phyloP scores from a whole-genome alignment of 1,140 invertebrate species.

The Panagrolaimus sp. region DNA sequence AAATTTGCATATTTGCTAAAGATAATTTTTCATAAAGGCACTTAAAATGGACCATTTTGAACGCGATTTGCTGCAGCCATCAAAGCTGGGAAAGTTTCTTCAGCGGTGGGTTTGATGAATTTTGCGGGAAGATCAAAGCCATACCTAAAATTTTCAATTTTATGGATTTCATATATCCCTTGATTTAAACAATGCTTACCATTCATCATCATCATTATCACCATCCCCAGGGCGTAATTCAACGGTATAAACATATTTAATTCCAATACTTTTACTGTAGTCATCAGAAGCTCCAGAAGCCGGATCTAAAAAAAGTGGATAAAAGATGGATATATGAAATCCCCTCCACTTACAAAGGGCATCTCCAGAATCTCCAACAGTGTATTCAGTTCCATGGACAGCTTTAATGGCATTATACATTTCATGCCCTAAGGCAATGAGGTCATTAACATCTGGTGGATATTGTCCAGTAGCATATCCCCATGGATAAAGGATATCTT shows the following conservation, averaged over 20 bases:
- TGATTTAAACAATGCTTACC: background rate
- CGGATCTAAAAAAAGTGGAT: constrained; percentile 37
- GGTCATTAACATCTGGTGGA: constrained; percentile 57
- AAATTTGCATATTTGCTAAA: too few relatives aligned
- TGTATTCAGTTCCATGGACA: constrained; percentile 38
- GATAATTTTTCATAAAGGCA: background rate
- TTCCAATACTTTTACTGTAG: constrained; percentile 58
- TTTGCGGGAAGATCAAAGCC: constrained; percentile 17
- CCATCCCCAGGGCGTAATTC: constrained; percentile 45
- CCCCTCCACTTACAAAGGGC: constrained; percentile 36
- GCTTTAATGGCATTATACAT: constrained; percentile 39
- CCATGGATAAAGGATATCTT: constrained; percentile 62
- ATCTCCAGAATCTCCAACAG: constrained; percentile 38
- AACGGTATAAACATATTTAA: constrained; percentile 62
- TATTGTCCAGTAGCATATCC: constrained; percentile 57
- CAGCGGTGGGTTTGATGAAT: constrained; percentile 14
- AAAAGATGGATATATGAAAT: constrained; percentile 1
- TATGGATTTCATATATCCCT: too few relatives aligned
- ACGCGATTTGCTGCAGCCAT: background rate
- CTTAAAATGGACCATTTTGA: constrained; percentile 7
- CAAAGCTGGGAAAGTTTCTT: constrained; percentile 15
- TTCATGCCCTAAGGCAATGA: constrained; percentile 52
- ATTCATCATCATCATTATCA: constrained; percentile 6
- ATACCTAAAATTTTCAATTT: background rate
- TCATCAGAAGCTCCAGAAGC: constrained; percentile 56